A percentile compares a stretch with the other conserved stretches of the same genome.
These are phyloP conservation scores for Metellina segmentata DNA, from an alignment of 2,888 invertebrate species.

Conservation along the genomic window DNA sequence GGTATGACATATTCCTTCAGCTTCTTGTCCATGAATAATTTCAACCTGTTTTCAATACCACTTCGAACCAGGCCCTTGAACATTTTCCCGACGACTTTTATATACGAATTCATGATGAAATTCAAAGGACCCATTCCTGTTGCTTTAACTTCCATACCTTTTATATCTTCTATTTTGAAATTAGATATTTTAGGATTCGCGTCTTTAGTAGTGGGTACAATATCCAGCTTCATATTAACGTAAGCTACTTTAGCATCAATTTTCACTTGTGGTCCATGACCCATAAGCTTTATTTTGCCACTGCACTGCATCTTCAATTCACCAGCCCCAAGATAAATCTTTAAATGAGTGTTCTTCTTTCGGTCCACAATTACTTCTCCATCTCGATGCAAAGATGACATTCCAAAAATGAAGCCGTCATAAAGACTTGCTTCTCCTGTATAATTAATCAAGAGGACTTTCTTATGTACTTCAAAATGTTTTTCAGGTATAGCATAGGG, in stretches of 20 bases:
- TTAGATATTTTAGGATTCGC: slow-evolving; percentile 65
- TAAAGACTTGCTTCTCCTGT: slow-evolving; percentile 69
- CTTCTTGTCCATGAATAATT: slow-evolving; percentile 60
- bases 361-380: slow-evolving; percentile 65
- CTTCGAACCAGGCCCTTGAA: slow-evolving; percentile 41
- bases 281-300: slow-evolving; percentile 71
- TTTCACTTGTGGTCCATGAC: slow-evolving; percentile 60
- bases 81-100: slow-evolving; percentile 19
- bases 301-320: slow-evolving; percentile 67
- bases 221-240: slow-evolving; percentile 65
- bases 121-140: slow-evolving; percentile 60
- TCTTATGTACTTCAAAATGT: slow-evolving; percentile 50
- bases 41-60: slow-evolving; percentile 52
- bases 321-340: slow-evolving; percentile 71
- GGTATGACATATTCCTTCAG: slow-evolving; percentile 65
- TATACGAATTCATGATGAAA: slow-evolving; percentile 52
- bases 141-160: slow-evolving; percentile 65
- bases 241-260: slow-evolving; percentile 56
- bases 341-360: slow-evolving; percentile 59
- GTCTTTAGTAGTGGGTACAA: slow-evolving; percentile 45
- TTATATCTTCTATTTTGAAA: slow-evolving; percentile 72
- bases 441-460: slow-evolving; percentile 61
- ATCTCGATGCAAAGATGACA: slow-evolving; percentile 62
- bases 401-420: slow-evolving; percentile 62
- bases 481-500: slow-evolving; percentile 67